Base-by-base conservation (phyloP, 2,113 vertebrate species). In the Cololabis saira region DNA sequence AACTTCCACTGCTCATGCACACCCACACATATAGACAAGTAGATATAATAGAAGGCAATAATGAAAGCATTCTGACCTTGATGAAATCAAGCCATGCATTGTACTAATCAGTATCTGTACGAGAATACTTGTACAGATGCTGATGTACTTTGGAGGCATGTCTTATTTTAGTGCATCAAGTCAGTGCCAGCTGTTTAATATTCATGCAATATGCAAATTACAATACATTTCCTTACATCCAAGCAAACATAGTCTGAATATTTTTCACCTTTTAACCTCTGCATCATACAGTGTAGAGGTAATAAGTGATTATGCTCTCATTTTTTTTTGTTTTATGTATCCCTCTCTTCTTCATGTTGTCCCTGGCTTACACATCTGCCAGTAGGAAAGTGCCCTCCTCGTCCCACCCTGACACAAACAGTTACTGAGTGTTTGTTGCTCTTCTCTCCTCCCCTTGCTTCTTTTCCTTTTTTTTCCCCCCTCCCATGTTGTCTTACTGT, bases 371-470 rank as follows among this genome's bases (percentile, higher is more conserved):
- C 56, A 80, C 65, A 74, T 76, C 63, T 76, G 78, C 56, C 76
- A 69, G 48, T 21, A 74, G 62, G 58, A 81, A 67, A 80, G 71
- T 73, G 63, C 81, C 69, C 82, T 81, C 81, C 84, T 72, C 78
- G 73, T 50, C 69, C n/a, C n/a, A n/a, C n/a, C 81, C 80, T 80
- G 82, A 86, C 78, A 88, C 80, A 78, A 53, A 84, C 45, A 49
- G 70, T 62, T 55, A 51, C 59, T 64, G 61, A 71, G 71, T 79
- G 44, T 30, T 69, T 70, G 76, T 85, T 67, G 48, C 58, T 78
- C 70, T 80, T 78, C 70, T 80, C 74, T 83, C 68, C 74, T 66
- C 74, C 72, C 73, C 79, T 82, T 40, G 61, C 59, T 54, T 68
- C 58, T 75, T 71, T 68, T 72, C 24, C 40, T 68, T 61, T 37